phyloP scores from a whole-genome alignment of 1,140 invertebrate genomes.

The Druon quercuslanigerum region DNA sequence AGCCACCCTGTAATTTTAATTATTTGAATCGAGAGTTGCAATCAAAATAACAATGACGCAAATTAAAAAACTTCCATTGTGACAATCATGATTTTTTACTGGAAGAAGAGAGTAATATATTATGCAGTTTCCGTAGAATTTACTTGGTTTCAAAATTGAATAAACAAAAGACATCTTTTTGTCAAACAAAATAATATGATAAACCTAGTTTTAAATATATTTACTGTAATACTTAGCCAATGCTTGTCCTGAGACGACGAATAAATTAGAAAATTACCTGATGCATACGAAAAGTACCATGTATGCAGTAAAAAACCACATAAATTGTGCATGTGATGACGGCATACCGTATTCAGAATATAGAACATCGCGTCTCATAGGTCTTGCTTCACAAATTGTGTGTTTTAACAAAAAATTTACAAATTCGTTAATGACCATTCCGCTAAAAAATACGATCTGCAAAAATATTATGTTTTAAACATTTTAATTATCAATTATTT shows the following conservation, averaged over 20 bases:
- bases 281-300: slow-evolving; percentile 90
- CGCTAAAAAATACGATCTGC: slow-evolving; percentile 90
- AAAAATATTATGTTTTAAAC: slow-evolving; percentile 61
- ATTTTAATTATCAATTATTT: slow-evolving; percentile 35
- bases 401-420: slow-evolving; percentile 90
- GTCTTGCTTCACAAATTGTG: slow-evolving; percentile 87
- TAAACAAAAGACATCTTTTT: neutral
- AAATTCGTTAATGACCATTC: slow-evolving; percentile 86
- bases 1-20: neutral
- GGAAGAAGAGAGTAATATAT: too few species aligned
- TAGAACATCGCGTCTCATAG: slow-evolving; percentile 80
- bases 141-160: neutral
- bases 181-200: too few species aligned
- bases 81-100: too few species aligned
- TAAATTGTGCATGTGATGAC: slow-evolving; percentile 93
- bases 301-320: slow-evolving; percentile 94
- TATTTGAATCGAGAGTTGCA: neutral
- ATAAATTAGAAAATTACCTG: slow-evolving; percentile 78
- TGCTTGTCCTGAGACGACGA: too few species aligned
- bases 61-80: too few species aligned
- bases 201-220: too few species aligned
- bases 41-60: too few species aligned
- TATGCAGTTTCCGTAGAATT: too few species aligned
- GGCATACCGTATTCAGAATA: slow-evolving; percentile 96
- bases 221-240: too few species aligned